Base-by-base conservation (phyloP, 2,797 vertebrate species). In the Vultur gryphus region DNA sequence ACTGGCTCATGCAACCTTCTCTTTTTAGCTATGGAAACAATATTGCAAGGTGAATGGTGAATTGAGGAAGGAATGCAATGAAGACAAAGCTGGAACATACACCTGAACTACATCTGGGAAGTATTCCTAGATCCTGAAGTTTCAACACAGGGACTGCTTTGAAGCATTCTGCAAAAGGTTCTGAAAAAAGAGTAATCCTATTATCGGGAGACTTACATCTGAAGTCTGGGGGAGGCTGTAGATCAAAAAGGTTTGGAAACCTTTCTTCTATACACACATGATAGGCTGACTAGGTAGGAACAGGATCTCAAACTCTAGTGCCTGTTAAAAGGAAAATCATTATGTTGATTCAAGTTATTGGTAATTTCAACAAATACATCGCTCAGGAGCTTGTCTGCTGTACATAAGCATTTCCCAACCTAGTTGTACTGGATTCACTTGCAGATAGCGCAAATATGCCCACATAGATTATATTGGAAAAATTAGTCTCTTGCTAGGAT, bases 161-260 rank as follows among this genome's bases (percentile, higher is more conserved):
- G 52, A 87, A 89, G 18, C 48, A 59, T 80, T 88, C 48, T 59
- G 15, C 11, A 66, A 89, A 79, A 93, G 15, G 9, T 76, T 93
- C 26, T 57, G 25, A 14, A 65, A 76, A 75, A 73, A 71, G 64
- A 44, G 25, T 24, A 49, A 44, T 10, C 13, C 5, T 79, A 1
- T 59, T 70, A 28, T 70, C 25, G 52, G 49, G 37, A 52, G n/a
- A 67, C 57, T 84, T 91, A 44, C 1, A 35, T 57, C 16, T 78
- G 41, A 88, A 64, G 16, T 77, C 17, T 64, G 6, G 4, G 7
- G 11, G 8, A 89, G 13, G 9, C 31, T 84, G 35, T 66, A 78
- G 29, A 79, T 81, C 18, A 57, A n/a, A 94, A 91, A 67, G n/a
- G 2, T 31, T 52, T 91, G 26, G 54, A 90, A 94, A 49, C 17